Evolutionary conservation across 2,797 vertebrate genomes (phyloP).

Genomic region (Dryobates pubescens): DNA sequence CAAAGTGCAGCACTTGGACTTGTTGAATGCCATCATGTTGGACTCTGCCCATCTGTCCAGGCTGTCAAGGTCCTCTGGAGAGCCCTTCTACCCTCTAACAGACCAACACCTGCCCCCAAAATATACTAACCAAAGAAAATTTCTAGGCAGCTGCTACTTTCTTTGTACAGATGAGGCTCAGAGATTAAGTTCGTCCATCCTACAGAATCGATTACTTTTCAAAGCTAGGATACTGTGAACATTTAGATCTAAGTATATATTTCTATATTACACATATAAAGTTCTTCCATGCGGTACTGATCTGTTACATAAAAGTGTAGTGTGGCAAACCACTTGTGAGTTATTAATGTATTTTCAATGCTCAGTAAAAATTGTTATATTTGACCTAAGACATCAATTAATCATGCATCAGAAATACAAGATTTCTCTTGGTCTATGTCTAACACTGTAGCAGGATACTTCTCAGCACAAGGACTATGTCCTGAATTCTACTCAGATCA

Average conservation of each 20-base stretch:
- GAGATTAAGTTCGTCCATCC: background rate
- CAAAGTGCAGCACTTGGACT: no score
- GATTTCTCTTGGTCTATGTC: slow-evolving; percentile 28
- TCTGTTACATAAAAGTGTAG: background rate
- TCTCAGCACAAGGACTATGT: slow-evolving; percentile 27
- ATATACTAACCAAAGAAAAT: background rate
- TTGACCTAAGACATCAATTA: background rate
- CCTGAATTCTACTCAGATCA: slow-evolving; percentile 17
- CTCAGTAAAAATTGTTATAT: background rate
- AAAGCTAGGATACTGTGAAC: background rate
- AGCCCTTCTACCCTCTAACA: no score
- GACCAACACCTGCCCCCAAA: no score
- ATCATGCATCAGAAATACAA: background rate
- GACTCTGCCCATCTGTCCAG: no score
- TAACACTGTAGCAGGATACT: slow-evolving; percentile 14
- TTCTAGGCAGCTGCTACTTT: background rate
- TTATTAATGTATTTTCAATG: background rate
- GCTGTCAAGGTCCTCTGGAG: no score
- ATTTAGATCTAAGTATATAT: background rate
- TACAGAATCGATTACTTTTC: background rate
- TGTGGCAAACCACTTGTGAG: background rate
- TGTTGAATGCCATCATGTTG: no score
- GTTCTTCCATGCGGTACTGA: background rate
- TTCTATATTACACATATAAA: background rate
- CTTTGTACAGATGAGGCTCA: background rate